Percentiles rank a stretch among this genome's conserved stretches.
Evolutionary conservation across 2,113 vertebrate species (phyloP).

Genomic region (Chitala chitala): DNA sequence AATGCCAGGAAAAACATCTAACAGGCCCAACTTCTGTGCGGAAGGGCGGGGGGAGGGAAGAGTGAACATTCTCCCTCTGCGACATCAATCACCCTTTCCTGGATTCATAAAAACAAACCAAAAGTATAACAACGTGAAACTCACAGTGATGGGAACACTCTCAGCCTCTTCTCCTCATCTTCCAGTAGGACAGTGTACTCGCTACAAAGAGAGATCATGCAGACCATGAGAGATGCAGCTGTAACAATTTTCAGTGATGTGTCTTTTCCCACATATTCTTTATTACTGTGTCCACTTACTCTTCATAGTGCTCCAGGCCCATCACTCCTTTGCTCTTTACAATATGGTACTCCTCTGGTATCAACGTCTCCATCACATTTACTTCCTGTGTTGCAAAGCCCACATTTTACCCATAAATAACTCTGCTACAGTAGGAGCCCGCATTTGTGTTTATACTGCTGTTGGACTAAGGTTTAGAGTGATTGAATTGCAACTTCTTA

Average conservation of each 20-base stretch:
- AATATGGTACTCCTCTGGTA: constrained; percentile 80
- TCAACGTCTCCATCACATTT: constrained; percentile 57
- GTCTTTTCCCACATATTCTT: not conserved
- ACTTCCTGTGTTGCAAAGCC: constrained; percentile 37
- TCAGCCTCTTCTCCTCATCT: constrained; percentile 69
- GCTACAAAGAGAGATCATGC: constrained; percentile 49
- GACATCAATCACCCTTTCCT: not conserved
- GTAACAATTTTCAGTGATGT: not conserved
- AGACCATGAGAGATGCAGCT: not conserved
- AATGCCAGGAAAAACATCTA: not conserved
- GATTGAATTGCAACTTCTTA: not conserved
- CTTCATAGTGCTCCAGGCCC: constrained; percentile 71
- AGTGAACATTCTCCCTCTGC: not conserved
- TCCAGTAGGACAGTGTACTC: constrained; percentile 80
- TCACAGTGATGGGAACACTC: constrained; percentile 78
- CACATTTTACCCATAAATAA: not conserved
- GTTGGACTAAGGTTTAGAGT: not conserved
- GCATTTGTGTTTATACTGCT: not conserved
- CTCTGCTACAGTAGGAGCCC: not conserved
- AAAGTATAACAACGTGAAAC: constrained; percentile 35
- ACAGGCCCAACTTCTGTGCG: not conserved
- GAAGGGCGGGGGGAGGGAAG: not conserved
- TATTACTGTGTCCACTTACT: constrained; percentile 62
- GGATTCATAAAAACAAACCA: not conserved
- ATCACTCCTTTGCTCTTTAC: constrained; percentile 72